Evolutionary conservation across 2,888 invertebrate genomes (phyloP), one percentile per base, ranked within the genome.

Genomic region (Meiosimyza decipiens): DNA sequence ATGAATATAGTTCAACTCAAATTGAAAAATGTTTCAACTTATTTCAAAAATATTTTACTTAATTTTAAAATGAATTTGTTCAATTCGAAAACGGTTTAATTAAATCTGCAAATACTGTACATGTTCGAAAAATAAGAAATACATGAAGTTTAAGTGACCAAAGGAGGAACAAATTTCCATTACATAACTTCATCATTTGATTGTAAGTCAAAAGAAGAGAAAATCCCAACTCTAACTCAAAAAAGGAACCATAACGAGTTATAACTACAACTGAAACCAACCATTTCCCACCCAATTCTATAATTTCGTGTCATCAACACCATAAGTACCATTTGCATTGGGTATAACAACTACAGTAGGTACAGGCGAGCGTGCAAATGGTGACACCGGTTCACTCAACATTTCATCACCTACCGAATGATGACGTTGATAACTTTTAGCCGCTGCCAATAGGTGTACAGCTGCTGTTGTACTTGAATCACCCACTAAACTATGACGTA

Each of bases 341-440:
- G 86, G 85, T 80, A 87, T 85, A 65, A 87, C 82, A 74, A 87
- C 84, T 68, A 87, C 86, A 73, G 84, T 83, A 67, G 85, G 84
- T 71, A 83, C 77, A 6, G 75, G 71, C 60, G 76, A 64, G 50
- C 69, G 76, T 18, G 75, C 57, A 70, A 75, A 77, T 16, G 77
- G 73, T 40, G 76, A 73, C 67, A 80, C 75, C 28, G 79, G 79
- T 6, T 82, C 82, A 68, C 77, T 77, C 12, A 70, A 76, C 49
- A 80, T 74, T 72, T 82, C 82, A 71, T 83, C 81, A 62, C 79
- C 76, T 47, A 81, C 74, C 2, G 80, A 78, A n/a, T 81, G 79
- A 47, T 79, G 79, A 6, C 64, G 72, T 18, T 73, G 75, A 16
- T 73, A 75, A 50, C 71, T 62, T 28, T 77, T 74, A 71, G 76